Evolutionary conservation across 2,797 vertebrate species (phyloP).

Genomic region (Malurus leucopterus): DNA sequence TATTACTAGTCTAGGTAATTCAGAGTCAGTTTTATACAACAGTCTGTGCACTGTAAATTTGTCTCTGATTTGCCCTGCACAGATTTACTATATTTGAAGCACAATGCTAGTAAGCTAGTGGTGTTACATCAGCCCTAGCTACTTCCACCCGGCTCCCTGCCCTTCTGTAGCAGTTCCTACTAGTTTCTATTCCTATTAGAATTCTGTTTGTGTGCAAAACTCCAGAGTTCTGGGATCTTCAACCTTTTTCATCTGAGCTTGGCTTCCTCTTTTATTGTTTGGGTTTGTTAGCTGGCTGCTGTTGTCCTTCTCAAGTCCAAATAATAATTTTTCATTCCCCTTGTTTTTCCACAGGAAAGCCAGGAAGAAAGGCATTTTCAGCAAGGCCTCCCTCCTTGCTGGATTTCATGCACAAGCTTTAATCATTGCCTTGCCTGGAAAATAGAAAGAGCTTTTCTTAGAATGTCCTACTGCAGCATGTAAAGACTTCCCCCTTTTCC

Average conservation of each 20-base stretch:
- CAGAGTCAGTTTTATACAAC: neutral
- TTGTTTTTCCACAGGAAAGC: slow-evolving; percentile 53
- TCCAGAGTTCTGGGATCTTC: neutral
- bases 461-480: neutral
- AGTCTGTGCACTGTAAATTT: neutral
- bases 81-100: neutral
- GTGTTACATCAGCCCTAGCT: neutral
- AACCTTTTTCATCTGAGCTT: neutral
- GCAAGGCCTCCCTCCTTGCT: slow-evolving; percentile 17
- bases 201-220: neutral
- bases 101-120: neutral
- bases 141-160: neutral
- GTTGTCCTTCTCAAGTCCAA: neutral
- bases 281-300: neutral
- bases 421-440: slow-evolving; percentile 45
- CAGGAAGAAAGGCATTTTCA: slow-evolving; percentile 44
- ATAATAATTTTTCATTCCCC: slow-evolving; percentile 13
- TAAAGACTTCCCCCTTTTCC: slow-evolving; percentile 47
- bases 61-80: neutral
- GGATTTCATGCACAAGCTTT: slow-evolving; percentile 22
- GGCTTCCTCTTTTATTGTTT: slow-evolving; percentile 33
- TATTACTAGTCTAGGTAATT: neutral
- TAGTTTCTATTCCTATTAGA: neutral
- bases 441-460: slow-evolving; percentile 38
- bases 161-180: neutral